Evolutionary conservation across 2,888 invertebrate genomes (phyloP).

Genomic region (Oscheius myriophilus): DNA sequence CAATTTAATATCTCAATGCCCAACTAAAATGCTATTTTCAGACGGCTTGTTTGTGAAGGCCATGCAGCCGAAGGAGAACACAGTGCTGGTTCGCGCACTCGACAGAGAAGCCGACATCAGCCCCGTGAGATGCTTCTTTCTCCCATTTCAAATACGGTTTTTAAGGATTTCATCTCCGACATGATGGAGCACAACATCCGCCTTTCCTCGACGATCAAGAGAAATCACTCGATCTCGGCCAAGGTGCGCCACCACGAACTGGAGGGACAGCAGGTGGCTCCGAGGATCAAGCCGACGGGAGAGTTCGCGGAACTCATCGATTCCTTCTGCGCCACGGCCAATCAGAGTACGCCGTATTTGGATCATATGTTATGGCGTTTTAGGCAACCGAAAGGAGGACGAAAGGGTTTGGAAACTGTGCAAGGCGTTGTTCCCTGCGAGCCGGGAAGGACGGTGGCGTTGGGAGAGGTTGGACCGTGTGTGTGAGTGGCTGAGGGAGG

Average conservation of each 20-base stretch:
- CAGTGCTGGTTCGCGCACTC: constrained; percentile 7
- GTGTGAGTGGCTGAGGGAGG: constrained; percentile 45
- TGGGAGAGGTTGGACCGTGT: constrained; percentile 44
- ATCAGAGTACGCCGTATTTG: constrained; percentile 24
- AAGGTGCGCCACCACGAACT: constrained; percentile 36
- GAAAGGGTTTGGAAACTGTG: constrained; percentile 48
- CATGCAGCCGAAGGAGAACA: constrained; percentile 29
- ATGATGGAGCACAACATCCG: constrained; percentile 40
- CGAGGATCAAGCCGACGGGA: constrained; percentile 34
- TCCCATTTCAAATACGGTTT: no score
- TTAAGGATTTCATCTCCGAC: constrained; percentile 36
- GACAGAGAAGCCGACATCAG: neutral
- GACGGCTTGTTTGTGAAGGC: constrained; percentile 31
- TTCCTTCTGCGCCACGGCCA: constrained; percentile 36
- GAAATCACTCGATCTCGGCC: constrained; percentile 32
- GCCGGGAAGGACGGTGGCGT: constrained; percentile 40
- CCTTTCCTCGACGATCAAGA: constrained; percentile 27
- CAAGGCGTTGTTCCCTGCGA: constrained; percentile 43
- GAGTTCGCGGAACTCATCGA: constrained; percentile 38
- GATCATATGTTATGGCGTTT: neutral
- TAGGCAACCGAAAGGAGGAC: constrained; percentile 28
- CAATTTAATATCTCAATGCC: no score
- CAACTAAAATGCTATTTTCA: no score
- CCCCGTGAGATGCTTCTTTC: no score
- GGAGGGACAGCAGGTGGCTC: constrained; percentile 31